A percentile compares a stretch with the other conserved stretches of the same genome.
phyloP scores from a whole-genome alignment of 1,140 invertebrate genomes.

The Drosophila truncata region DNA sequence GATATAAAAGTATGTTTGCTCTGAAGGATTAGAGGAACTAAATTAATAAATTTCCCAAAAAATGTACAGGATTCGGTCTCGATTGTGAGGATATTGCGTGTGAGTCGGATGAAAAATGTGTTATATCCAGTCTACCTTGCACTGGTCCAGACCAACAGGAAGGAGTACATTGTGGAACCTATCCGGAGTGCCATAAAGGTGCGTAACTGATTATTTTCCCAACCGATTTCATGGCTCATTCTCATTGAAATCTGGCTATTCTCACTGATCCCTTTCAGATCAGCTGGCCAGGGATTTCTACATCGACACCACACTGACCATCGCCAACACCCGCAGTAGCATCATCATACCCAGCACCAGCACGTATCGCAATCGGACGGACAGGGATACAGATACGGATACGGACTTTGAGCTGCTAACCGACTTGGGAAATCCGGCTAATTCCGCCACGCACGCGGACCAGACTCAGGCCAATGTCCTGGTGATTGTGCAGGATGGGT shows the following conservation, averaged over 20 bases:
- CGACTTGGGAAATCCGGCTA: constrained; percentile 14
- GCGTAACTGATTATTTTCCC: not conserved
- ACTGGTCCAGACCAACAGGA: constrained; percentile 29
- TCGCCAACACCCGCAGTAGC: constrained; percentile 61
- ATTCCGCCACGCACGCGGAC: constrained; percentile 34
- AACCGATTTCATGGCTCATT: not conserved
- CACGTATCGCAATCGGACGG: constrained; percentile 28
- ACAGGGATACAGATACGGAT: constrained; percentile 23
- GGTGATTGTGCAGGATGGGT: constrained; percentile 68
- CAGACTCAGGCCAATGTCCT: constrained; percentile 65
- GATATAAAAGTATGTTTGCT: constrained; percentile 45
- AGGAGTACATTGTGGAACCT: constrained; percentile 48
- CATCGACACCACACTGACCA: constrained; percentile 72
- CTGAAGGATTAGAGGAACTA: not conserved
- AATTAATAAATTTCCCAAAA: not conserved
- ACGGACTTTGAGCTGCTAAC: constrained; percentile 57
- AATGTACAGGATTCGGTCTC: constrained; percentile 45
- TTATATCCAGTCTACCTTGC: constrained; percentile 35
- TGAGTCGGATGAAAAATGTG: constrained; percentile 28
- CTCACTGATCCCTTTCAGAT: constrained; percentile 68
- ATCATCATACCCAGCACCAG: constrained; percentile 59
- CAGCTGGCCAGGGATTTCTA: constrained; percentile 55
- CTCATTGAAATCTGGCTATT: constrained; percentile 23
- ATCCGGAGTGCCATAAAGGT: constrained; percentile 57
- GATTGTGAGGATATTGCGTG: constrained; percentile 57